Evolutionary conservation across 2,113 vertebrate genomes (phyloP).

Genomic region (Cichladusa arquata): DNA sequence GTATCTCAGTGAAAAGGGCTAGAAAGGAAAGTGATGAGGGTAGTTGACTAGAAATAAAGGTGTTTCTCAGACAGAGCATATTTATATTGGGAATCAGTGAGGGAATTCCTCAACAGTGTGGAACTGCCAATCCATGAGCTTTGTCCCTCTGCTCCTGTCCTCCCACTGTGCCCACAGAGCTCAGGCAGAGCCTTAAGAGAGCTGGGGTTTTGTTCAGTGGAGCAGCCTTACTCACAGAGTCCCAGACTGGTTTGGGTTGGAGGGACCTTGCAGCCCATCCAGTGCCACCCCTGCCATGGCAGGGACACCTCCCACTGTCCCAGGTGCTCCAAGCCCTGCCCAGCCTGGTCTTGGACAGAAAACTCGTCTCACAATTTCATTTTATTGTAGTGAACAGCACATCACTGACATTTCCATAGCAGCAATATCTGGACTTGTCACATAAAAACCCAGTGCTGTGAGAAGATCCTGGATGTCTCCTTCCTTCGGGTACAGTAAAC

Average conservation of each 20-base stretch:
- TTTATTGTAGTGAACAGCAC: neutral
- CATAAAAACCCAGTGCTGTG: neutral
- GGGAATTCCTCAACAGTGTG: neutral
- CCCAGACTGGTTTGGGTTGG: neutral
- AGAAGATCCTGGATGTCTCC: neutral
- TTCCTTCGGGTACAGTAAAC: neutral
- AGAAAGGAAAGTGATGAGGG: neutral
- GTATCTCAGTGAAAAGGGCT: neutral
- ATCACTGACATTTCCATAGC: neutral
- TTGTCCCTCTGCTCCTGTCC: neutral
- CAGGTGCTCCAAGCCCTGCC: neutral
- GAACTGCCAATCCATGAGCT: neutral
- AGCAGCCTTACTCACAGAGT: neutral
- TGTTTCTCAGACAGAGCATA: neutral
- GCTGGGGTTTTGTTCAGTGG: neutral
- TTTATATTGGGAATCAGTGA: neutral
- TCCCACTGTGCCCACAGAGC: neutral
- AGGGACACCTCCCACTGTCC: neutral
- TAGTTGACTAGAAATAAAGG: neutral
- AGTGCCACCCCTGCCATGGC: neutral
- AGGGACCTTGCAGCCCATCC: rapidly evolving
- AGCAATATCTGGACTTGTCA: neutral
- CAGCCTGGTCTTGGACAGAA: neutral
- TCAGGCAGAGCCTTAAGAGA: neutral
- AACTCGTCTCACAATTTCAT: neutral